phyloP scores from a whole-genome alignment of 1,140 invertebrate species.

The Drosophila elegans region DNA sequence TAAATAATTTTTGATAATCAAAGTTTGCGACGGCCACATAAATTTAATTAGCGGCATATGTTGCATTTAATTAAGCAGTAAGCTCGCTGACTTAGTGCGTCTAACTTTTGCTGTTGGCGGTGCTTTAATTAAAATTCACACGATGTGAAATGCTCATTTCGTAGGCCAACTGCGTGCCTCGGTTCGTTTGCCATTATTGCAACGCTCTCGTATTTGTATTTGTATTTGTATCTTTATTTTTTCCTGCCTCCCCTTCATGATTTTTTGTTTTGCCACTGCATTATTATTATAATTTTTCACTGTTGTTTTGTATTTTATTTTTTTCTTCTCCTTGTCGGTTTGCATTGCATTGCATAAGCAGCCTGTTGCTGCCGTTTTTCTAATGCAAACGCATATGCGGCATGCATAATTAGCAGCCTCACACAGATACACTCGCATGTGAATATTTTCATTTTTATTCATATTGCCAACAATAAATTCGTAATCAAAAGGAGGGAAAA shows the following conservation, averaged over 20 bases:
- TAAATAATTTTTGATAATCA: constrained; percentile 84
- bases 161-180: constrained; percentile 75
- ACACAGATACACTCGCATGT: constrained; percentile 45
- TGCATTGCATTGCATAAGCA: constrained; percentile 66
- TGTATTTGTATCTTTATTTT: constrained; percentile 52
- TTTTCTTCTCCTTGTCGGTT: constrained; percentile 29
- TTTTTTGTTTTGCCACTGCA: constrained; percentile 53
- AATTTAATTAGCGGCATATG: constrained; percentile 82
- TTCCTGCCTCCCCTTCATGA: constrained; percentile 26
- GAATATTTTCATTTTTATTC: constrained; percentile 75
- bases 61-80: constrained; percentile 82
- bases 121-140: constrained; percentile 80
- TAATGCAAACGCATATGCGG: constrained; percentile 68
- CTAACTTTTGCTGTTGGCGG: constrained; percentile 41
- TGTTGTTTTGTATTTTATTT: constrained; percentile 62
- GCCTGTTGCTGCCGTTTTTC: constrained; percentile 70
- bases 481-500: constrained; percentile 55
- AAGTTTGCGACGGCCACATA: constrained; percentile 78
- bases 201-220: constrained; percentile 37
- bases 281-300: constrained; percentile 72
- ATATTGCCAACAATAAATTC: constrained; percentile 78
- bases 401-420: constrained; percentile 78
- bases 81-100: constrained; percentile 55
- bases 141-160: constrained; percentile 78
- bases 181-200: constrained; percentile 64